A percentile compares a stretch with the other conserved stretches of the same genome.
Evolutionary conservation across 2,113 vertebrate species (phyloP).

Genomic region (Talpa occidentalis): DNA sequence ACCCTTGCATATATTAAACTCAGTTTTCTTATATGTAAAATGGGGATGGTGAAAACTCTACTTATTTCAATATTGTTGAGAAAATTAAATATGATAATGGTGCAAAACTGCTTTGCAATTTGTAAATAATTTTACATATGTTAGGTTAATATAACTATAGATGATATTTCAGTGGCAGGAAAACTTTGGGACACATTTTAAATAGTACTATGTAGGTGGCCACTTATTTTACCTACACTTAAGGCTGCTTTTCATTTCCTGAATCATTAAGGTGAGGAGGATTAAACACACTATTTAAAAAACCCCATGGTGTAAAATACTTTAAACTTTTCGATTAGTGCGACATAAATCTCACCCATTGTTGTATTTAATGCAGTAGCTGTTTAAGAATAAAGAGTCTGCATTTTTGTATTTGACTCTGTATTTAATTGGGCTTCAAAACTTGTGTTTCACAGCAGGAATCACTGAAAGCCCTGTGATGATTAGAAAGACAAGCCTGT

Average conservation of each 20-base stretch:
- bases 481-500: constrained; percentile 49
- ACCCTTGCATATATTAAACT: neutral
- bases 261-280: neutral
- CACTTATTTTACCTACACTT: neutral
- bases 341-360: constrained; percentile 36
- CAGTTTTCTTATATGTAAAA: constrained; percentile 10
- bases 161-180: constrained; percentile 23
- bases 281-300: constrained; percentile 45
- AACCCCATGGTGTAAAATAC: neutral
- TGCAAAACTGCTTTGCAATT: constrained; percentile 7
- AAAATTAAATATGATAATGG: constrained; percentile 41
- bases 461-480: neutral
- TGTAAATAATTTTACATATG: constrained; percentile 38
- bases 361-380: constrained; percentile 48
- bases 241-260: constrained; percentile 37
- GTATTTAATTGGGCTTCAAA: constrained; percentile 63
- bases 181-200: constrained; percentile 31
- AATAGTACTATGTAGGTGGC: neutral
- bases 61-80: neutral
- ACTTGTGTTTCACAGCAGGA: constrained; percentile 57
- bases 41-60: neutral
- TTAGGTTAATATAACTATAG: neutral
- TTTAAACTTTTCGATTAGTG: constrained; percentile 49
- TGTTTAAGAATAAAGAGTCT: constrained; percentile 30
- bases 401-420: constrained; percentile 59